Conservation (phyloP, 1,140 invertebrate genomes). For the Phenacoccus solenopsis region DNA sequence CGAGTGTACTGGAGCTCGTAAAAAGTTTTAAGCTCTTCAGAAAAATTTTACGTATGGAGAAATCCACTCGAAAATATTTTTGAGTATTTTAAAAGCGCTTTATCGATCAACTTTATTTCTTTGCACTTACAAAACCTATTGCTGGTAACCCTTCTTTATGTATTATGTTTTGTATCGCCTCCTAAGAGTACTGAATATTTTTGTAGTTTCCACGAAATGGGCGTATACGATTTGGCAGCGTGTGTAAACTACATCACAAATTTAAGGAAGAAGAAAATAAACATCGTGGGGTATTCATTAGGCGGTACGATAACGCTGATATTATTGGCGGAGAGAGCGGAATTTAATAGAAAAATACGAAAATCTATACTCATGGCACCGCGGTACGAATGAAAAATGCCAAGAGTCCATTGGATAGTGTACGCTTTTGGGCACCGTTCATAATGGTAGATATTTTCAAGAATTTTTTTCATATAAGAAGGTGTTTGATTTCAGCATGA, state of each 20-base stretch:
- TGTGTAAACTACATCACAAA: conserved; percentile 43
- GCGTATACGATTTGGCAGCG: conserved; percentile 43
- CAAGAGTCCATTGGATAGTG: not conserved
- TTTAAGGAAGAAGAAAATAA: conserved; percentile 35
- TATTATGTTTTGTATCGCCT: not conserved
- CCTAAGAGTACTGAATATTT: conserved; percentile 19
- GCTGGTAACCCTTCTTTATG: no score
- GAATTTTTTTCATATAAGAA: no score
- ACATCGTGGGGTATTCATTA: conserved; percentile 50
- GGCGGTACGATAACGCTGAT: conserved; percentile 45
- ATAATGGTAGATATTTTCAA: conserved; percentile 4
- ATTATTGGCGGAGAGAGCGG: conserved; percentile 36
- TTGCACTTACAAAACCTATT: no score
- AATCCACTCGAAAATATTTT: no score
- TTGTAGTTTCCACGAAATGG: conserved; percentile 41
- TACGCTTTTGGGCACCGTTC: conserved; percentile 5
- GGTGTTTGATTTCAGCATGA: no score
- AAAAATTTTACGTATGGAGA: no score
- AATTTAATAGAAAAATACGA: conserved; percentile 41
- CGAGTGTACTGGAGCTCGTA: no score
- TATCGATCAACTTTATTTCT: no score
- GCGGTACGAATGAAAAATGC: conserved; percentile 31
- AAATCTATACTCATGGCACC: conserved; percentile 39
- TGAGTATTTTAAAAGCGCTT: no score
- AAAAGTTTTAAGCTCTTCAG: no score